These are phyloP conservation scores for Spodoptera litura DNA, from an alignment of 1,140 invertebrate species.

Conservation along the genomic window DNA sequence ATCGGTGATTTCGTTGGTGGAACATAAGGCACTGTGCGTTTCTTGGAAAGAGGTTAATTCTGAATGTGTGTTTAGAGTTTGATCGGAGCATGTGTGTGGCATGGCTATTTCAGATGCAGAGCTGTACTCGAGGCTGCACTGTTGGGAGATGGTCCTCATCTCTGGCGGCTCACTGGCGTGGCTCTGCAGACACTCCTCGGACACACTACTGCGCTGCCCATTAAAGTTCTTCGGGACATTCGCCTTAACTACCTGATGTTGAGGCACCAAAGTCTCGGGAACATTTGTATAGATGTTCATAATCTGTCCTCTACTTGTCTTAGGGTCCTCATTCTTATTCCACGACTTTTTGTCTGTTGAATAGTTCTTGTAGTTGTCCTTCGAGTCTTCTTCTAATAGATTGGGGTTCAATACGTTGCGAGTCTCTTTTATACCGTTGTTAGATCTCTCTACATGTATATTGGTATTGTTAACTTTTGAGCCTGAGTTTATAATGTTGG, in stretches of 20 bases:
- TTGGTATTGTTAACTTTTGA: slow-evolving; percentile 93
- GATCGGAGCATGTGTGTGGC: slow-evolving; percentile 83
- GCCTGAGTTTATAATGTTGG: slow-evolving; percentile 88
- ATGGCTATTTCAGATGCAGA: slow-evolving; percentile 82
- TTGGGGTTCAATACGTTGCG: slow-evolving; percentile 86
- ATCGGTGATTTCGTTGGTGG: slow-evolving; percentile 84
- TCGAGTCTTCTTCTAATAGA: slow-evolving; percentile 87
- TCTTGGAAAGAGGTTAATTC: slow-evolving; percentile 84
- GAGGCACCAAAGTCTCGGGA: slow-evolving; percentile 89
- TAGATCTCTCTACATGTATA: slow-evolving; percentile 89
- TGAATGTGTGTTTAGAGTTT: slow-evolving; percentile 83
- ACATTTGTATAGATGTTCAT: slow-evolving; percentile 92
- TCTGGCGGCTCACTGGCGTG: slow-evolving; percentile 77
- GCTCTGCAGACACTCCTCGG: slow-evolving; percentile 80
- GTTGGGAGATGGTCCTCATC: slow-evolving; percentile 84
- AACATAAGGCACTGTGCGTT: slow-evolving; percentile 83
- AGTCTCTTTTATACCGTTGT: slow-evolving; percentile 85
- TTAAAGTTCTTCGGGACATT: slow-evolving; percentile 74
- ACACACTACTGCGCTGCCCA: slow-evolving; percentile 75
- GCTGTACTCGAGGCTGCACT: slow-evolving; percentile 84
- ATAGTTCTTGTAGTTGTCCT: slow-evolving; percentile 84
- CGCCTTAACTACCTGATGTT: slow-evolving; percentile 86
- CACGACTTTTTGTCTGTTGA: slow-evolving; percentile 71
- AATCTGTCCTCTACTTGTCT: slow-evolving; percentile 85
- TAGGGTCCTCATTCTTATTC: slow-evolving; percentile 75